phyloP scores from a whole-genome alignment of 2,113 vertebrate species.

The Porphyrio hochstetteri region DNA sequence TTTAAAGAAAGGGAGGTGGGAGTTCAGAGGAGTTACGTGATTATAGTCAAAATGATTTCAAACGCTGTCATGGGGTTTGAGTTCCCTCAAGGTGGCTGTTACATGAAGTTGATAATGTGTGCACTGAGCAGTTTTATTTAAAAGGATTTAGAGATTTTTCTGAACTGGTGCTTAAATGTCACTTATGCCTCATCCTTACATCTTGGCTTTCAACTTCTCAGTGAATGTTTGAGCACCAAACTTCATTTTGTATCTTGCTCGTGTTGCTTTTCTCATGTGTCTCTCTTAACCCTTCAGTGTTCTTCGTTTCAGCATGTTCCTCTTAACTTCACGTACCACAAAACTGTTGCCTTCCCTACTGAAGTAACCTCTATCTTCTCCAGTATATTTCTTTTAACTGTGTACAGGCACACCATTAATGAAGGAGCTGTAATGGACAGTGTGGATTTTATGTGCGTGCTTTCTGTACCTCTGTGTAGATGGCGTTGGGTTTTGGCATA shows the following conservation, averaged over 20 bases:
- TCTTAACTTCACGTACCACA: not conserved
- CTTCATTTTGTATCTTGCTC: not conserved
- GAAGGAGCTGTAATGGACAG: not conserved
- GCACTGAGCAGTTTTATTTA: not conserved
- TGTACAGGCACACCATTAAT: not conserved
- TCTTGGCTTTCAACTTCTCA: not conserved
- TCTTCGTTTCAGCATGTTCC: not conserved
- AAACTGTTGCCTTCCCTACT: not conserved
- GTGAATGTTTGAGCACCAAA: not conserved
- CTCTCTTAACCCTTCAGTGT: not conserved
- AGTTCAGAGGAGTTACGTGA: not conserved
- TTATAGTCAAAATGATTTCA: not conserved
- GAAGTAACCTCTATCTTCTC: not conserved
- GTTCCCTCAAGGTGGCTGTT: slow-evolving; percentile 17
- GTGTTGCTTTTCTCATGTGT: not conserved
- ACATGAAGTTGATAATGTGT: not conserved
- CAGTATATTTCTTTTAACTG: not conserved
- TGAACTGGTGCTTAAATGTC: not conserved
- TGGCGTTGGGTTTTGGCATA: not conserved
- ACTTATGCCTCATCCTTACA: not conserved
- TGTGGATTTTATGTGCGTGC: not conserved
- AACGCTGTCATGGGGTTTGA: not conserved
- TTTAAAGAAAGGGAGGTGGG: not conserved
- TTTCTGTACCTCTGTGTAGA: not conserved
- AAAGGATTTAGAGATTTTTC: not conserved